Evolutionary conservation across 2,888 invertebrate species (phyloP).

Genomic region (Tillus elongatus): DNA sequence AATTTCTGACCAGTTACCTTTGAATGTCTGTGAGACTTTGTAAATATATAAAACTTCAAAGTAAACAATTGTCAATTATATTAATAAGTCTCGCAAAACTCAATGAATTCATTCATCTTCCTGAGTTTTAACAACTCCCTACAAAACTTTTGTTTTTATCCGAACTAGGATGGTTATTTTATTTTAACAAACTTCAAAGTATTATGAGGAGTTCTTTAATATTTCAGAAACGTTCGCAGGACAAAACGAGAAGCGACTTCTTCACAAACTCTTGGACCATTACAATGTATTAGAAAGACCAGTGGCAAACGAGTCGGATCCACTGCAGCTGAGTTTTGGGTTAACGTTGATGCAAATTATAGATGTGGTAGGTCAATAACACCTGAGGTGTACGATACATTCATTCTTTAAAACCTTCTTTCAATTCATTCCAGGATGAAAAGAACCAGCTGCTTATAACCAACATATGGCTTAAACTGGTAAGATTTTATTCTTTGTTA

Average conservation of each 20-base stretch:
- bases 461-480: constrained; percentile 94
- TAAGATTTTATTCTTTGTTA: constrained; percentile 54
- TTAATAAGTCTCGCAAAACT: no score
- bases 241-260: constrained; percentile 83
- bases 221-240: constrained; percentile 72
- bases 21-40: no score
- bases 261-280: constrained; percentile 82
- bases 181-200: no score
- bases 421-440: constrained; percentile 67
- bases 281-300: constrained; percentile 93
- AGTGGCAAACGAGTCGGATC: constrained; percentile 93
- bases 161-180: no score
- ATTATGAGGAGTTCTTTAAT: constrained; percentile 20
- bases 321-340: constrained; percentile 90
- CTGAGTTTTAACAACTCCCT: no score
- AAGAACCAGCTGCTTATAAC: constrained; percentile 95
- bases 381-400: constrained; percentile 1
- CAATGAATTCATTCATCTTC: no score
- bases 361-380: constrained; percentile 75
- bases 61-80: no score
- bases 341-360: constrained; percentile 96
- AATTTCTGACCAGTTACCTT: no score
- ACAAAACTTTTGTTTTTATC: no score
- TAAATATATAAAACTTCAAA: no score
- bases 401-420: constrained; percentile 1